Percentiles rank a stretch among this genome's conserved stretches.
Conservation (phyloP, 2,797 vertebrate genomes). For the Triplophysa bombifrons region DNA sequence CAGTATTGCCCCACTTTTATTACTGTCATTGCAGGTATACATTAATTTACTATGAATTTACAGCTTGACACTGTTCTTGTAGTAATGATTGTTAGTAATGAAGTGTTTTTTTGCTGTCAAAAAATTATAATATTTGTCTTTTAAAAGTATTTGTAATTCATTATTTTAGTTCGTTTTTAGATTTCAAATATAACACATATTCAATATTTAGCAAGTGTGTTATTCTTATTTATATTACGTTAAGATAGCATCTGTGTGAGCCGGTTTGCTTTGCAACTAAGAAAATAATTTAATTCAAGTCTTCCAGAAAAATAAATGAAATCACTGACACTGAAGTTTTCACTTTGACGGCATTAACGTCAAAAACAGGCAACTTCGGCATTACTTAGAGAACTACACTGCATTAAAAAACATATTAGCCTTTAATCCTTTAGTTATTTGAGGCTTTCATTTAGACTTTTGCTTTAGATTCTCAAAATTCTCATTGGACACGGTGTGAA, state of each 20-base stretch:
- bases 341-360: background rate
- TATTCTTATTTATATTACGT: background rate
- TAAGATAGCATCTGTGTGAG: background rate
- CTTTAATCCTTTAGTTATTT: constrained; percentile 33
- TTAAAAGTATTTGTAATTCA: too few species aligned
- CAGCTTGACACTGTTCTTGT: background rate
- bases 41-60: background rate
- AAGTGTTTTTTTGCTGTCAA: too few species aligned
- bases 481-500: constrained; percentile 6
- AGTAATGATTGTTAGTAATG: background rate
- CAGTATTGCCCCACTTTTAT: constrained; percentile 68
- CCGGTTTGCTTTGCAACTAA: background rate
- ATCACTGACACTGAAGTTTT: background rate
- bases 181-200: background rate
- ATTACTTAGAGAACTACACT: constrained; percentile 1
- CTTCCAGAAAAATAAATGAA: background rate
- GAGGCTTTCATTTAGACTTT: constrained; percentile 22
- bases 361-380: background rate
- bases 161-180: background rate
- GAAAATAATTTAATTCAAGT: background rate
- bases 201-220: background rate
- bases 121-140: too few species aligned
- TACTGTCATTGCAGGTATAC: background rate
- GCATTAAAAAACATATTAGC: constrained; percentile 8
- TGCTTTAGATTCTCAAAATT: constrained; percentile 7